Conservation (phyloP, 2,888 invertebrate genomes). For the Nemotelus pantherinus region DNA sequence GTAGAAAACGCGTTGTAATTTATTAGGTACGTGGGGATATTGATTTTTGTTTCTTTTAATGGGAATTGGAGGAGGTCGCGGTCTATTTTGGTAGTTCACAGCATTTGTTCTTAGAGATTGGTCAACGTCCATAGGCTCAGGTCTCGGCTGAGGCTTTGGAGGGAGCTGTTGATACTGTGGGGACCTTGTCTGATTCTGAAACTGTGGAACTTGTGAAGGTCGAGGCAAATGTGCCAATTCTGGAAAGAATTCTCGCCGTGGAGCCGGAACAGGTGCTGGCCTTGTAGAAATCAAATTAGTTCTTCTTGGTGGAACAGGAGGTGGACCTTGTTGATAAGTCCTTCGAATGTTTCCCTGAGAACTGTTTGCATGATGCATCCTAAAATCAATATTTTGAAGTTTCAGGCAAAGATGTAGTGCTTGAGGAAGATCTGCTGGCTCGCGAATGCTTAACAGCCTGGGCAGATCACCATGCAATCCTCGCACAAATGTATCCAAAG, state of each 20-base stretch:
- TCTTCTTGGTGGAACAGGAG: background rate
- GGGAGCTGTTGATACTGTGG: background rate
- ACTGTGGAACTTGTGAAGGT: background rate
- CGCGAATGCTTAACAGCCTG: constrained; percentile 32
- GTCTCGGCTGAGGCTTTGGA: background rate
- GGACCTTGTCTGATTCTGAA: background rate
- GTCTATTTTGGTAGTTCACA: constrained; percentile 3
- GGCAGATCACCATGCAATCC: constrained; percentile 40
- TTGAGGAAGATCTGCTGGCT: constrained; percentile 42
- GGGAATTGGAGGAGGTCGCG: background rate
- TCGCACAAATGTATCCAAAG: constrained; percentile 45
- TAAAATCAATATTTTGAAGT: background rate
- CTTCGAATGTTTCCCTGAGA: background rate
- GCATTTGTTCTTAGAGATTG: background rate
- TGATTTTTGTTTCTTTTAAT: background rate
- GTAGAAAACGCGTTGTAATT: constrained; percentile 1
- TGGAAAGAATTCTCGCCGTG: background rate
- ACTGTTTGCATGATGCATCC: constrained; percentile 2
- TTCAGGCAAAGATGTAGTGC: constrained; percentile 38
- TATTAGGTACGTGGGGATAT: background rate
- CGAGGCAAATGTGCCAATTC: constrained; percentile 3
- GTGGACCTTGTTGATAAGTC: background rate
- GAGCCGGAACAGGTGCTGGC: background rate
- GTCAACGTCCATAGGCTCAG: constrained; percentile 10
- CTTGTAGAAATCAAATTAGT: background rate